Base-by-base conservation (phyloP, 2,797 vertebrate species). In the Phoeniculus purpureus region DNA sequence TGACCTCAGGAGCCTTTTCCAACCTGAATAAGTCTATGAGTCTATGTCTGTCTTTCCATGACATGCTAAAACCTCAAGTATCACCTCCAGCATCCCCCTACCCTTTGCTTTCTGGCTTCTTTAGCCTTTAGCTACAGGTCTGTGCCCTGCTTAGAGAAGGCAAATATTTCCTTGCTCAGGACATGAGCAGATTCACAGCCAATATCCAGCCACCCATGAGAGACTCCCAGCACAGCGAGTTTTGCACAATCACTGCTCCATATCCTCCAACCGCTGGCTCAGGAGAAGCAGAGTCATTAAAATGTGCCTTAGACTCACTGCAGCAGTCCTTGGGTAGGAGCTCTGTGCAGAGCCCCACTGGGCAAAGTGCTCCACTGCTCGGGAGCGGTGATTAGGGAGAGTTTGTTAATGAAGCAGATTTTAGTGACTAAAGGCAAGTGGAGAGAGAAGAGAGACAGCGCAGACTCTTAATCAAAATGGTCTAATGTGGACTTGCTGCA, bases 391-490 rank as follows among this genome's bases (percentile, higher is more conserved):
- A 95, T 96, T 95, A 94, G 92, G 76, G 72, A 81, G 77, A 72
- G 68, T 65, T 85, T 94, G 88, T 93, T 96, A 96, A 96, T 93
- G 93, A 96, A 82, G 91, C 87, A 85, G 89, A 66, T 90, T 92
- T 92, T 58, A 75, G 85, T 66, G 85, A 85, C 90, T 87, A 23
- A 71, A 90, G 84, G 89, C 73, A 43, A 93, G 62, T 2, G 61
- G 54, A 40, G 82, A 82, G 79, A 61, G 75, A 37, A 22, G n/a
- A 78, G 68, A 26, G 37, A 15, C 29, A n/a, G 29, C 51, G 66
- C 61, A 67, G 79, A 66, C 54, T 25, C 85, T 23, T 59, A 87
- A 61, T 62, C 73, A 67, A 15, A 20, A 32, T 7, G 62, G 47
- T 70, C 22, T 32, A 67, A 4, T 10, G 32, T 45, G 80, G 67